Conservation (phyloP, 2,888 invertebrate species). For the Antitype chi region DNA sequence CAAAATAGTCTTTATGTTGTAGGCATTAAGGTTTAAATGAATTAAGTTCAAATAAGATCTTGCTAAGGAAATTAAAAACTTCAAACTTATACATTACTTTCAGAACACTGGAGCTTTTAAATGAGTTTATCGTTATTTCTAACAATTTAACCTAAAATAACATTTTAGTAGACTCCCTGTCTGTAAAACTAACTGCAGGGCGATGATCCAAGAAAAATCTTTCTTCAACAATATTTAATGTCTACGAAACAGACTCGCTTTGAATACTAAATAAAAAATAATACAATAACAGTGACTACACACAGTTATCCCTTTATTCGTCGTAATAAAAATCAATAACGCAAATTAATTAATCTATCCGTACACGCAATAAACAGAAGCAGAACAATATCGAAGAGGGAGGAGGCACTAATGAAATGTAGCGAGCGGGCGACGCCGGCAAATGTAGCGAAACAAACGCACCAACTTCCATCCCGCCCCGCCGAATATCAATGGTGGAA, state of each 20-base stretch:
- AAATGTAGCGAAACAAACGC: constrained; percentile 87
- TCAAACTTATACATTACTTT: neutral
- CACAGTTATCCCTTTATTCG: constrained; percentile 61
- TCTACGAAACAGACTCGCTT: constrained; percentile 11
- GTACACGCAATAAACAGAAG: constrained; percentile 80
- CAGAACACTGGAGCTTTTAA: neutral
- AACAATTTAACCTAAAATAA: neutral
- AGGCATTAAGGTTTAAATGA: constrained; percentile 10
- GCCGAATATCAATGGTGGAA: constrained; percentile 77
- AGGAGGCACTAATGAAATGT: constrained; percentile 87
- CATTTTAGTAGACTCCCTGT: neutral
- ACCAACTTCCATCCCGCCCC: constrained; percentile 77
- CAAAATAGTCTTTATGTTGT: constrained; percentile 2
- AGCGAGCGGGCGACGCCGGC: constrained; percentile 79
- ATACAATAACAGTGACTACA: constrained; percentile 44
- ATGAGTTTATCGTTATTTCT: constrained; percentile 5
- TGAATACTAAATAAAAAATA: constrained; percentile 52
- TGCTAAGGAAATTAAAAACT: neutral
- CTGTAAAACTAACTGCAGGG: neutral
- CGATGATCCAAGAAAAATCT: constrained; percentile 2
- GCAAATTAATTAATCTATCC: constrained; percentile 85
- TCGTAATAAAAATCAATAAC: constrained; percentile 78
- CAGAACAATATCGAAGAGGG: constrained; percentile 81
- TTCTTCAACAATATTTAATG: constrained; percentile 3
- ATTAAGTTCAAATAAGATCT: neutral